Percentiles rank a stretch among this genome's conserved stretches.
Conservation (phyloP, 2,888 invertebrate genomes). For the Spatulosminthurus flaviceps region DNA sequence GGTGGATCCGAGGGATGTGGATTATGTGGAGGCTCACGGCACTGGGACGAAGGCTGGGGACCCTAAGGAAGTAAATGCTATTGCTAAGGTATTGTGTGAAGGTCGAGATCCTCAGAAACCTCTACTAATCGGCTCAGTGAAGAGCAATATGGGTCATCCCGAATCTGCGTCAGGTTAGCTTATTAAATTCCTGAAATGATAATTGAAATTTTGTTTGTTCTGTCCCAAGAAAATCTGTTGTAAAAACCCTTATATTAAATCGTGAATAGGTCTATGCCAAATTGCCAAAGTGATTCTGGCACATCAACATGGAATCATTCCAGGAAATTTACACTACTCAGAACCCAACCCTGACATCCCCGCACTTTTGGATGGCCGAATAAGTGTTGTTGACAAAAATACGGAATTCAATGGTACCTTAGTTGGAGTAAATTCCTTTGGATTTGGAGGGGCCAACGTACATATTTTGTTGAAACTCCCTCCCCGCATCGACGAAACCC, state of each 20-base stretch:
- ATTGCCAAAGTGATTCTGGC: conserved; percentile 76
- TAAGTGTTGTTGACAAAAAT: conserved; percentile 45
- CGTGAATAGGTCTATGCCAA: conserved; percentile 74
- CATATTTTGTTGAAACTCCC: background rate
- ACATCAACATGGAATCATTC: conserved; percentile 73
- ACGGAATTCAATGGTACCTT: conserved; percentile 26
- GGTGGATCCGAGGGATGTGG: conserved; percentile 82
- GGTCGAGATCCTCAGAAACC: conserved; percentile 81
- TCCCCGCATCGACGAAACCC: background rate
- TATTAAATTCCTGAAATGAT: no score
- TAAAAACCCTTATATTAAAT: no score
- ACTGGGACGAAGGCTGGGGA: conserved; percentile 97
- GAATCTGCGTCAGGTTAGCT: no score
- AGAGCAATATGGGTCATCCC: conserved; percentile 71
- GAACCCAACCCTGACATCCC: conserved; percentile 89
- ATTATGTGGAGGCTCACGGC: conserved; percentile 97
- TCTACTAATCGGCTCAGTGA: conserved; percentile 83
- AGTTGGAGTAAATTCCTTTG: conserved; percentile 45
- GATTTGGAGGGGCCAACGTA: conserved; percentile 16
- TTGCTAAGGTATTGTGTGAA: conserved; percentile 89
- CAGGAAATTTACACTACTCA: conserved; percentile 90
- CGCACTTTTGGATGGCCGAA: conserved; percentile 82
- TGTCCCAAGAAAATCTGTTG: no score
- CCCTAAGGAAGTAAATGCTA: conserved; percentile 95
- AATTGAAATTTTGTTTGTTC: no score